Percentiles rank a stretch among this genome's conserved stretches.
Conservation (phyloP, 2,113 vertebrate species). For the Melozone crissalis region DNA sequence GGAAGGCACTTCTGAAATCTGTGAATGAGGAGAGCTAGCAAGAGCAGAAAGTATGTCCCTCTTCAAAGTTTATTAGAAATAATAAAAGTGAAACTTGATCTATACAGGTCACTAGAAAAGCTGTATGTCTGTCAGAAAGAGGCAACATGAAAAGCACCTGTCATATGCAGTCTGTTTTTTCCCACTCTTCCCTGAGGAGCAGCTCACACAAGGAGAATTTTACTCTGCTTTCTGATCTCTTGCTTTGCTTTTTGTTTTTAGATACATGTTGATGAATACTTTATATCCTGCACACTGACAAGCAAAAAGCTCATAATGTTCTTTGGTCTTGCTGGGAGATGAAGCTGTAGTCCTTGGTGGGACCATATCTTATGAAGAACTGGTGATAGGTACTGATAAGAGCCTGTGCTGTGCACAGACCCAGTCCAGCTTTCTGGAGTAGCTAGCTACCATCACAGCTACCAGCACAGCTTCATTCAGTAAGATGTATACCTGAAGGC, state of each 20-base stretch:
- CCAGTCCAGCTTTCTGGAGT: neutral
- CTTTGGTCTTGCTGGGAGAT: neutral
- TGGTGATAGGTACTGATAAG: fast-evolving
- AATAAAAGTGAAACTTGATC: neutral
- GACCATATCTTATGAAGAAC: neutral
- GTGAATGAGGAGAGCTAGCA: neutral
- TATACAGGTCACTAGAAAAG: neutral
- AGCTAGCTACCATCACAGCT: neutral
- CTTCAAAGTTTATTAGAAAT: neutral
- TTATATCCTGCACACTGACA: neutral
- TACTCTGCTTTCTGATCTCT: neutral
- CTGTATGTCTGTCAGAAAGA: neutral
- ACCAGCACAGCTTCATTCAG: neutral
- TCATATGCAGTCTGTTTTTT: neutral
- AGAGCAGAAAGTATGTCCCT: neutral
- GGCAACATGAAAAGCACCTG: neutral
- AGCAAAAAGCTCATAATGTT: neutral
- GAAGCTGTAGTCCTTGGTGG: neutral
- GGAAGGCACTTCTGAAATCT: neutral
- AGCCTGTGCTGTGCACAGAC: neutral
- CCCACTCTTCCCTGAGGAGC: neutral
- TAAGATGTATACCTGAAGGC: neutral
- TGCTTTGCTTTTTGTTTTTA: neutral
- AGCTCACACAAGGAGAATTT: neutral
- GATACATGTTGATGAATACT: neutral